A percentile compares a stretch with the other conserved stretches of the same genome.
Evolutionary conservation across 92 coral and sea anemone genomes (phyloP).

Genomic region (Scolanthus callimorphus): DNA sequence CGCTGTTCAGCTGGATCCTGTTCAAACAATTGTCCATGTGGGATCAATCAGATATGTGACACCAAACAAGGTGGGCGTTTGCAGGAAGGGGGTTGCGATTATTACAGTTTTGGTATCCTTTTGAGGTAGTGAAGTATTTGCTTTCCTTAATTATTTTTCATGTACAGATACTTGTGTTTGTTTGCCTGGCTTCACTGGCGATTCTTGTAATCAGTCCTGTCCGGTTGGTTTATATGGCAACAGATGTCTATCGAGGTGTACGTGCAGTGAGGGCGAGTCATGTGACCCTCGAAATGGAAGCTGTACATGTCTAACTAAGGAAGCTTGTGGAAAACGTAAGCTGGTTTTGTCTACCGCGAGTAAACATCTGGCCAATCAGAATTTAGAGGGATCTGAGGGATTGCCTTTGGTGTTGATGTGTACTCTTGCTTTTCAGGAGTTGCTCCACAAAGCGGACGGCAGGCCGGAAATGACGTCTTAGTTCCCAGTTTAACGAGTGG

Average conservation of each 20-base stretch:
- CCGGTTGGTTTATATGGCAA: conserved; percentile 59
- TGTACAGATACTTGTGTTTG: conserved; percentile 69
- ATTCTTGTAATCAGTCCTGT: conserved; percentile 34
- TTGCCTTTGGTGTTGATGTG: too few species aligned
- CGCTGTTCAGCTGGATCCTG: neutral
- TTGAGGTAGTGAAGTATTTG: neutral
- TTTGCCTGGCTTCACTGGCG: conserved; percentile 61
- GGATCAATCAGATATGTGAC: neutral
- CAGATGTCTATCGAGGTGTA: conserved; percentile 57
- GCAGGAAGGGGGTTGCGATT: too few species aligned
- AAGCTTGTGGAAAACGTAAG: too few species aligned
- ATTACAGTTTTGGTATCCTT: too few species aligned
- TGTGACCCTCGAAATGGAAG: conserved; percentile 70
- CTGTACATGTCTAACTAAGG: conserved; percentile 69
- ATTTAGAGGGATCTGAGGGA: too few species aligned
- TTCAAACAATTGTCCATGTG: neutral
- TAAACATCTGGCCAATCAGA: neutral
- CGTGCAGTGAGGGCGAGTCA: conserved; percentile 41
- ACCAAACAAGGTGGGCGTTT: neutral
- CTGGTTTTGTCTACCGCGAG: too few species aligned
- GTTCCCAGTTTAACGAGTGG: neutral
- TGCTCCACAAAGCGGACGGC: too few species aligned
- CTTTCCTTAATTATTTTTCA: too few species aligned
- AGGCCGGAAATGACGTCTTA: too few species aligned
- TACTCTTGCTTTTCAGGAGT: too few species aligned